Base-by-base conservation (phyloP, 2,888 invertebrate genomes). In the Ganaspis brasiliensis region DNA sequence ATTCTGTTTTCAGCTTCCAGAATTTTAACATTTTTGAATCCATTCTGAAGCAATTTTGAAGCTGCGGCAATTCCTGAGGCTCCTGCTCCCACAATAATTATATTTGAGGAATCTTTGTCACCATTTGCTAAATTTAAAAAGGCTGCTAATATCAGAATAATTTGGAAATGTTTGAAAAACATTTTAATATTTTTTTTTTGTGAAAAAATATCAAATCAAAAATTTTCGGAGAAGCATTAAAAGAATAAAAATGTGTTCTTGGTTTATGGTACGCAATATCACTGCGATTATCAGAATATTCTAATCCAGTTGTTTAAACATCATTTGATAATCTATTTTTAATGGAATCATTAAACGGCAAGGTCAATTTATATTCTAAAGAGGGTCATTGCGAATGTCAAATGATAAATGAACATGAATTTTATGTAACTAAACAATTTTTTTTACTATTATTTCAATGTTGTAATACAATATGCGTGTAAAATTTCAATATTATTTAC, bases 1-100 rank as follows among this genome's bases (percentile, higher is more conserved):
- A 93, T 90, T 80, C 93, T 85, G 72, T 90, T 83, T 86, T 92
- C 92, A 37, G 90, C 92, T 89, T 91, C 94, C 82, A 92, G 88
- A 73, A 94, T 89, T 5, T 89, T 91, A 8, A 94, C 81, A 80
- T 93, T 88, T 12, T 87, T 82, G 40, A 92, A 88, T 21, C 92
- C 92, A 84, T 92, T 91, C 80, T 92, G 90, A 0, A 92, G 78
- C 2, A 94, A 87, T 81, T 89, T 90, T 2, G 92, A 88, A 0
- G 93, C 93, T n/a, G 93, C 93, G 1, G 93, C 93, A 61, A 93
- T 91, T n/a, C 94, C 94, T 9, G 93, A 88, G 31, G 92, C 90
- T 12, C 94, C 94, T 26, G 93, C 93, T 52, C 94, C 94, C 71
- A 94, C 88, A 59, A 94, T 92, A 24, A 94, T 84, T 35, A 94